phyloP scores from a whole-genome alignment of 2,113 vertebrate genomes.

The Megatriorchis doriae region DNA sequence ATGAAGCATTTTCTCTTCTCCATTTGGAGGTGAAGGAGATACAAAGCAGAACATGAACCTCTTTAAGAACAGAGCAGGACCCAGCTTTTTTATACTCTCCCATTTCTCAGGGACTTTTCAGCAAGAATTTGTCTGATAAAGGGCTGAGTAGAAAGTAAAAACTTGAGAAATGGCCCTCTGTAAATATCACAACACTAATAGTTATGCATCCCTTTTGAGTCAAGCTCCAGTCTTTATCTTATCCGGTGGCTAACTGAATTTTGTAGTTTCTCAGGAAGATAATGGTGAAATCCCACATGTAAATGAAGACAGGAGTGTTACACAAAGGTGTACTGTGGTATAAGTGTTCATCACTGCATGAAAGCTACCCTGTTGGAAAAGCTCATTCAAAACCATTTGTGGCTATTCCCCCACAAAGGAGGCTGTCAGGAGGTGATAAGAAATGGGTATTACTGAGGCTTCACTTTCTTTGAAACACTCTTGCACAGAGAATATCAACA shows the following conservation, averaged over 20 bases:
- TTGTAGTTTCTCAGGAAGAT: background rate
- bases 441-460: background rate
- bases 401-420: background rate
- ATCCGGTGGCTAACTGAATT: background rate
- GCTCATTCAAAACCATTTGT: background rate
- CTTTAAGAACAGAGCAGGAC: background rate
- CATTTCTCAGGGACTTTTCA: background rate
- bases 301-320: conserved; percentile 22
- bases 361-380: conserved; percentile 5
- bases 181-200: background rate
- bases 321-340: background rate
- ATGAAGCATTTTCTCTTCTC: conserved; percentile 40
- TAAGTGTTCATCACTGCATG: background rate
- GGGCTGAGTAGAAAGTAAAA: background rate
- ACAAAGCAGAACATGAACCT: background rate
- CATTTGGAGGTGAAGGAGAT: conserved; percentile 13
- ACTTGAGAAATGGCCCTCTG: background rate
- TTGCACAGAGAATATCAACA: background rate
- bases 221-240: conserved; percentile 1
- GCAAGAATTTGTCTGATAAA: background rate
- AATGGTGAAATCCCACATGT: background rate
- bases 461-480: background rate
- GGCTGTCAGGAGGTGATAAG: background rate
- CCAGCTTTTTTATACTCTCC: background rate
- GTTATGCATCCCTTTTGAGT: background rate